Conservation (phyloP, 2,888 invertebrate genomes). For the Sturmia bella region DNA sequence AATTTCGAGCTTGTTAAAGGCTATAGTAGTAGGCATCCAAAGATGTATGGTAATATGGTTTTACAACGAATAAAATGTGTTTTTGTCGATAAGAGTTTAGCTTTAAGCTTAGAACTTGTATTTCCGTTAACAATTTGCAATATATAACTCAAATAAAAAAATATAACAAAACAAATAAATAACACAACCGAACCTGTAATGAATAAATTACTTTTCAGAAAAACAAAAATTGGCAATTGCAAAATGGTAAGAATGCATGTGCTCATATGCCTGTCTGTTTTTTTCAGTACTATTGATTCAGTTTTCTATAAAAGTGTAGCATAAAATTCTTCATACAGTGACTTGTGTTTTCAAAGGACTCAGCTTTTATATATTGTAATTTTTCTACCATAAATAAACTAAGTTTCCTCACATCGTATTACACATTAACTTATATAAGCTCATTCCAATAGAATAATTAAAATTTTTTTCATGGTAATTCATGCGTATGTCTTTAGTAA, state of each 20-base stretch:
- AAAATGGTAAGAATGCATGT: slow-evolving; percentile 5
- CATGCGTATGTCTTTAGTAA: too few species aligned
- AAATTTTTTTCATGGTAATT: too few species aligned
- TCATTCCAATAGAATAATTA: too few species aligned
- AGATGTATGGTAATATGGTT: neutral
- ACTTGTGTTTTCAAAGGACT: too few species aligned
- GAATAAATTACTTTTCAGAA: slow-evolving; percentile 52
- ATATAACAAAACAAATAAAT: slow-evolving; percentile 14
- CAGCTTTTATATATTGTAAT: too few species aligned
- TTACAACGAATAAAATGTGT: neutral
- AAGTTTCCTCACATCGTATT: too few species aligned
- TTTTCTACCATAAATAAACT: too few species aligned
- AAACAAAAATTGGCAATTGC: slow-evolving; percentile 61
- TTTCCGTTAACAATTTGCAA: slow-evolving; percentile 70
- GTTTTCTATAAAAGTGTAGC: neutral
- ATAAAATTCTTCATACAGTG: slow-evolving; percentile 11
- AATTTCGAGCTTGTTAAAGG: neutral
- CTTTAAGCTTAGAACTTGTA: slow-evolving; percentile 63
- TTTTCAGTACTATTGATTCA: slow-evolving; percentile 1
- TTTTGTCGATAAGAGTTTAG: slow-evolving; percentile 63
- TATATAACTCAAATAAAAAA: slow-evolving; percentile 28
- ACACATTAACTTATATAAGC: too few species aligned
- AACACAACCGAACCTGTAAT: slow-evolving; percentile 28
- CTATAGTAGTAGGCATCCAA: neutral
- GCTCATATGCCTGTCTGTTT: neutral